Percentiles rank a stretch among this genome's conserved stretches.
These are phyloP conservation scores for Notospermus geniculatus DNA, from an alignment of 1,140 invertebrate genomes.

Conservation along the genomic window DNA sequence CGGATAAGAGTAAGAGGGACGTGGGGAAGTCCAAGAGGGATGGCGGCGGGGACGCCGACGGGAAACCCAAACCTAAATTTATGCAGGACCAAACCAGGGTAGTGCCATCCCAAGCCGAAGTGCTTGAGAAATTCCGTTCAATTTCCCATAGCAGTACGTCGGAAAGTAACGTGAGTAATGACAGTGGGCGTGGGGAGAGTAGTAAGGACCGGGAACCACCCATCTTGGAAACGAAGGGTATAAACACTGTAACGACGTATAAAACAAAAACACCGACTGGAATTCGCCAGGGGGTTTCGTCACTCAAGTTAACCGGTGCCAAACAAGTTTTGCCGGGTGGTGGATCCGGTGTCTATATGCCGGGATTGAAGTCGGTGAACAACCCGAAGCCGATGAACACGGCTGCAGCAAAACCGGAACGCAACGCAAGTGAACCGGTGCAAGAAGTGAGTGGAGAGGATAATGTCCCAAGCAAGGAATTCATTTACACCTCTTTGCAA, in stretches of 20 bases:
- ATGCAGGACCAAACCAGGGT: background rate
- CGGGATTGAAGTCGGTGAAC: no score
- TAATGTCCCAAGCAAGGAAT: constrained; percentile 26
- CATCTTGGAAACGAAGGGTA: no score
- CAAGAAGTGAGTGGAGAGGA: no score
- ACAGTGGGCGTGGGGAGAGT: background rate
- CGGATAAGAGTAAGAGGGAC: no score
- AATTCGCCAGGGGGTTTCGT: background rate
- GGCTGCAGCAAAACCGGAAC: background rate
- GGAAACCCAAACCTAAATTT: background rate
- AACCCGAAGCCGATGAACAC: background rate
- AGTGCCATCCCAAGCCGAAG: constrained; percentile 5
- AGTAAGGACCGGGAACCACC: background rate
- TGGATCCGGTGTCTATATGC: no score
- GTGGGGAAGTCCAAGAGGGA: background rate
- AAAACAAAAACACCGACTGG: background rate
- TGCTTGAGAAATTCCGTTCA: constrained; percentile 3
- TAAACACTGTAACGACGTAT: no score
- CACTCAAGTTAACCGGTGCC: background rate
- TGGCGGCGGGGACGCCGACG: background rate
- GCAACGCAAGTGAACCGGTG: background rate
- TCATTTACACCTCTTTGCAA: constrained; percentile 35
- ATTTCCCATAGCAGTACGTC: background rate
- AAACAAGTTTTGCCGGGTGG: background rate
- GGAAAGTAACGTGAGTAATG: background rate